Percentiles rank a stretch among this genome's conserved stretches.
These are phyloP conservation scores for Rhegmatorhina hoffmannsi DNA, from an alignment of 2,113 vertebrate genomes.

Conservation along the genomic window DNA sequence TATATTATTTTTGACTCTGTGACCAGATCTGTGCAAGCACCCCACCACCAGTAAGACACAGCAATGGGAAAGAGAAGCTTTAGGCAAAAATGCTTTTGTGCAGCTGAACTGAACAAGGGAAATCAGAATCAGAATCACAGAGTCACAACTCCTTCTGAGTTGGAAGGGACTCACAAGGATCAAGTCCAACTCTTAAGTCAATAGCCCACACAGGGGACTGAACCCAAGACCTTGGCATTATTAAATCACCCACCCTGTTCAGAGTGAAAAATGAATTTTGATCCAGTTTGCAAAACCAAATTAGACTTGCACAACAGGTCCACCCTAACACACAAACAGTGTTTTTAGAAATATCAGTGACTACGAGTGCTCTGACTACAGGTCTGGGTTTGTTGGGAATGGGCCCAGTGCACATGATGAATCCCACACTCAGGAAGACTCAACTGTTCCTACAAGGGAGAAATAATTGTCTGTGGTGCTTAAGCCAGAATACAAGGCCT, in stretches of 20 bases:
- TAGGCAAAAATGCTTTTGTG: not conserved
- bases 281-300: not conserved
- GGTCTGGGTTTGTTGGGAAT: not conserved
- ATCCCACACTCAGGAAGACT: not conserved
- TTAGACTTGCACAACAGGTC: accelerated
- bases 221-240: too few species aligned
- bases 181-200: too few species aligned
- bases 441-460: not conserved
- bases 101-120: not conserved
- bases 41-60: not conserved
- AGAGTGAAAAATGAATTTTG: not conserved
- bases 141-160: too few species aligned
- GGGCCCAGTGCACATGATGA: accelerated
- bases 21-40: not conserved
- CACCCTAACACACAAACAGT: not conserved
- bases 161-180: too few species aligned
- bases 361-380: not conserved
- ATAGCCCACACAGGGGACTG: too few species aligned
- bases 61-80: not conserved
- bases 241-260: not conserved
- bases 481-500: not conserved
- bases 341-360: not conserved
- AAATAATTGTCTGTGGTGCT: not conserved
- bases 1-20: not conserved
- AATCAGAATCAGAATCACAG: not conserved